These are phyloP conservation scores for Crotophaga sulcirostris DNA, from an alignment of 2,113 vertebrate species.

Conservation along the genomic window DNA sequence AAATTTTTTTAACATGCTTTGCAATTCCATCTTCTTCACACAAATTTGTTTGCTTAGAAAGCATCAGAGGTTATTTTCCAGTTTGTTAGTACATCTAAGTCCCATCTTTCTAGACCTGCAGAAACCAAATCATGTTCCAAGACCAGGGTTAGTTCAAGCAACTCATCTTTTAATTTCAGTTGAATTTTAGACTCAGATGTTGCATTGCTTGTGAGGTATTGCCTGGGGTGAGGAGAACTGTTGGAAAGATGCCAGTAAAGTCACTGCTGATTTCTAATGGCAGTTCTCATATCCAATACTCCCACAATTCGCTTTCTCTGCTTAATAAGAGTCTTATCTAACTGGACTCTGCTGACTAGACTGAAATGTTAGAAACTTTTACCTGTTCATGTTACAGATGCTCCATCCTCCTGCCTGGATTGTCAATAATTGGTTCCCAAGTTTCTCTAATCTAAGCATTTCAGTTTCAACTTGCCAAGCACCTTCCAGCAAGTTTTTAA, in stretches of 20 bases:
- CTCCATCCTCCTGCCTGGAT: neutral
- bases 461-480: neutral
- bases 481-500: neutral
- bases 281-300: neutral
- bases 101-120: neutral
- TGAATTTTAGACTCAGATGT: neutral
- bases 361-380: constrained; percentile 11
- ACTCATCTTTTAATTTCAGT: neutral
- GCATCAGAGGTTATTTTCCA: neutral
- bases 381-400: neutral
- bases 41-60: neutral
- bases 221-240: neutral
- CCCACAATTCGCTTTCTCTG: neutral
- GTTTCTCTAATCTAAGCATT: neutral
- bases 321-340: constrained; percentile 18
- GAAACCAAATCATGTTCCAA: neutral
- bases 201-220: neutral
- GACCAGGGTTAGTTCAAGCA: neutral
- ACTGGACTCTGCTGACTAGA: neutral
- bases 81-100: neutral
- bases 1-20: neutral
- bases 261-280: neutral
- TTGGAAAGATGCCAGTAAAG: neutral
- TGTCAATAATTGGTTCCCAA: neutral
- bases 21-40: neutral